phyloP scores from a whole-genome alignment of 2,888 invertebrate species.

The Sepiola atlantica region DNA sequence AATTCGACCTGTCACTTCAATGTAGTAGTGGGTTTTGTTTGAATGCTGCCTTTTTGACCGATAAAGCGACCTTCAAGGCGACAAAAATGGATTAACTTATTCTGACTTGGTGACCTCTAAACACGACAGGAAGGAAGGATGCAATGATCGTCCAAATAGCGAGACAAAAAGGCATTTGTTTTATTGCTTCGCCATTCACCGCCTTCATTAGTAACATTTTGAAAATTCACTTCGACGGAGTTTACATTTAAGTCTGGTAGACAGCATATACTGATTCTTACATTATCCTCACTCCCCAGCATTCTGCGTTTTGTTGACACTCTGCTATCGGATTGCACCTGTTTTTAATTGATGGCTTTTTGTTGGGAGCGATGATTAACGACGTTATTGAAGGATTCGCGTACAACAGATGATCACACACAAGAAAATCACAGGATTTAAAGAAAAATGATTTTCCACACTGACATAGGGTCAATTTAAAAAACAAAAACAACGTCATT shows the following conservation, averaged over 20 bases:
- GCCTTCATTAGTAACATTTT: background rate
- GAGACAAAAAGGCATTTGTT: background rate
- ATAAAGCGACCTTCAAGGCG: slow-evolving; percentile 32
- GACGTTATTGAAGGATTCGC: background rate
- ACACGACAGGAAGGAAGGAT: background rate
- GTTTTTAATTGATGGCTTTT: background rate
- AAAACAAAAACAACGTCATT: background rate
- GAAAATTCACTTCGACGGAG: too few relatives aligned
- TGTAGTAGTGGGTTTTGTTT: background rate
- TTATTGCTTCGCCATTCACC: background rate
- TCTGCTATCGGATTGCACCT: too few relatives aligned
- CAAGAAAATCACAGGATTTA: background rate
- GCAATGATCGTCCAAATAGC: background rate
- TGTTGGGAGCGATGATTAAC: background rate
- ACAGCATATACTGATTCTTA: too few relatives aligned
- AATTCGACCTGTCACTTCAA: background rate
- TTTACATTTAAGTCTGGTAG: too few relatives aligned
- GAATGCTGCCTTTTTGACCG: background rate
- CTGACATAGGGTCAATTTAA: background rate
- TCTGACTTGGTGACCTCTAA: slow-evolving; percentile 8
- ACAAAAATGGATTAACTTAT: background rate
- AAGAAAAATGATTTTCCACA: background rate
- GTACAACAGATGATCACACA: background rate
- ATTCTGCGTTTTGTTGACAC: too few relatives aligned
- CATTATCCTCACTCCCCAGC: too few relatives aligned